These are phyloP conservation scores for Choristoneura fumiferana DNA, from an alignment of 1,140 invertebrate genomes.

Conservation along the genomic window DNA sequence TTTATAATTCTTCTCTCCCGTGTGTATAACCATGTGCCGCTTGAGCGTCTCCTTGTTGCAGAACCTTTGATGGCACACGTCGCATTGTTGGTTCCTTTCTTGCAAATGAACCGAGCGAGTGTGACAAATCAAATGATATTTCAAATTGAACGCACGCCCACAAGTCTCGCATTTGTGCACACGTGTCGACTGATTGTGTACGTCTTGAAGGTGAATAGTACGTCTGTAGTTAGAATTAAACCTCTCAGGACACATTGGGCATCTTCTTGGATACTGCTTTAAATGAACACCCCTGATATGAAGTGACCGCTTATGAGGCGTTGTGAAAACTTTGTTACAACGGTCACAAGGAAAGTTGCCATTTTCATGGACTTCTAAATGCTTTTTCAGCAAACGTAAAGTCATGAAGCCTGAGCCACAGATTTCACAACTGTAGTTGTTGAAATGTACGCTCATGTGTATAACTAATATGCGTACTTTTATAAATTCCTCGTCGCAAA, in stretches of 20 bases:
- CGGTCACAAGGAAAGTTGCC: constrained; percentile 63
- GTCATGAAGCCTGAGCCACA: constrained; percentile 79
- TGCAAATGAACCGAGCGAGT: constrained; percentile 64
- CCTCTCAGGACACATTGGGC: constrained; percentile 66
- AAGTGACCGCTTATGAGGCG: constrained; percentile 54
- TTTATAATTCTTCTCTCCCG: constrained; percentile 85
- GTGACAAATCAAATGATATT: constrained; percentile 69
- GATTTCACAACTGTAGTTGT: constrained; percentile 71
- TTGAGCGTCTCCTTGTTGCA: constrained; percentile 72
- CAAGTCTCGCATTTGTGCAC: constrained; percentile 73
- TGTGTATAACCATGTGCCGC: constrained; percentile 80
- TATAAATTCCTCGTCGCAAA: constrained; percentile 80
- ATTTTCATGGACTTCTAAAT: constrained; percentile 74
- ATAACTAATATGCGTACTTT: constrained; percentile 66
- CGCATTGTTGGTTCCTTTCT: constrained; percentile 67
- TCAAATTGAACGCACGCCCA: constrained; percentile 59
- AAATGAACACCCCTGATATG: constrained; percentile 64
- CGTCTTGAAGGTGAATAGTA: constrained; percentile 67
- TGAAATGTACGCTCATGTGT: constrained; percentile 72
- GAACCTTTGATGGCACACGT: constrained; percentile 70
- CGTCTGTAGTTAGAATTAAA: constrained; percentile 67
- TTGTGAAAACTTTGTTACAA: constrained; percentile 67
- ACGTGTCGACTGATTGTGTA: constrained; percentile 63
- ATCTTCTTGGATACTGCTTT: constrained; percentile 59
- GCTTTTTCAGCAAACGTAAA: constrained; percentile 75